Evolutionary conservation across 1,140 invertebrate genomes (phyloP).

Genomic region (Leptopilina boulardi): DNA sequence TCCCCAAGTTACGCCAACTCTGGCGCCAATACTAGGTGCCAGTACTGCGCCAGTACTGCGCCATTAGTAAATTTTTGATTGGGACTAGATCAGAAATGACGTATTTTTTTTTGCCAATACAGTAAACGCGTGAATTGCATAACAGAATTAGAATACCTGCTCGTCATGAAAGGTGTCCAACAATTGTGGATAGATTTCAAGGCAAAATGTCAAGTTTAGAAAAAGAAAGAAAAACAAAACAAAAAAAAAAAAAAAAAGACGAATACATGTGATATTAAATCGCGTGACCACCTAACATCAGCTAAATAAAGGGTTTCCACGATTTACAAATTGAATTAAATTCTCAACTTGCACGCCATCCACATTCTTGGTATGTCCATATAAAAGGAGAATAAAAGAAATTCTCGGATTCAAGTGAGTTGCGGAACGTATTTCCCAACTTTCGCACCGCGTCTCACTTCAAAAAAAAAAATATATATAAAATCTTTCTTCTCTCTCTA

Average conservation of each 20-base stretch:
- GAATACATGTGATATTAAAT: conserved; percentile 57
- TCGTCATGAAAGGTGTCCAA: background rate
- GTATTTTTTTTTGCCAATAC: too few species aligned
- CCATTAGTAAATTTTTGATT: too few species aligned
- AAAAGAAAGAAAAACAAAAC: background rate
- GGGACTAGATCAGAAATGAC: too few species aligned
- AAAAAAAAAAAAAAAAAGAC: background rate
- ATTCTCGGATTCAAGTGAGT: conserved; percentile 67
- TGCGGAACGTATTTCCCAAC: conserved; percentile 68
- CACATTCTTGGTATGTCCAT: conserved; percentile 56
- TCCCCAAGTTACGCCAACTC: too few species aligned
- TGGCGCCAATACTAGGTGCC: too few species aligned
- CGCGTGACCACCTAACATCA: conserved; percentile 70
- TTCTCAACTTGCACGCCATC: conserved; percentile 72
- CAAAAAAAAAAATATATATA: conserved; percentile 50
- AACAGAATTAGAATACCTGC: background rate
- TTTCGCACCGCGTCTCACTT: conserved; percentile 72
- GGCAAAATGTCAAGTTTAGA: conserved; percentile 24
- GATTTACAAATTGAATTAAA: conserved; percentile 74
- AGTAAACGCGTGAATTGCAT: background rate
- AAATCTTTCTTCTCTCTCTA: conserved; percentile 16
- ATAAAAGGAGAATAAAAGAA: conserved; percentile 69
- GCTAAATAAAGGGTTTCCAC: conserved; percentile 72
- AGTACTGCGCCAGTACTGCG: too few species aligned
- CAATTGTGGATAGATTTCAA: background rate